A percentile compares a stretch with the other conserved stretches of the same genome.
Conservation (phyloP, 1,140 invertebrate genomes). For the Drosophila albomicans region DNA sequence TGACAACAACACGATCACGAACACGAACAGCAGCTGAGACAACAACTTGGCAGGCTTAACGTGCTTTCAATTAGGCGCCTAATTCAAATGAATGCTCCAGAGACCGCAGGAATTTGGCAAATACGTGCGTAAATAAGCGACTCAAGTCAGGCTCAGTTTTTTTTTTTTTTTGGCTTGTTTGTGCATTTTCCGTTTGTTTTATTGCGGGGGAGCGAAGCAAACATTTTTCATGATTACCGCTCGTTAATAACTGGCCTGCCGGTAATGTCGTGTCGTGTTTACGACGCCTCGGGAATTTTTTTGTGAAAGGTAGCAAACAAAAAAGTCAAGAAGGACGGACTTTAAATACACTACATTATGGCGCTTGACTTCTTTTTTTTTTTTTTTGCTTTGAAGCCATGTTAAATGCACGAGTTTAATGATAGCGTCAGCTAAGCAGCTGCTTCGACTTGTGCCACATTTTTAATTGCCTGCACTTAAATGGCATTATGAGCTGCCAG, state of each 20-base stretch:
- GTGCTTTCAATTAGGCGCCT: constrained; percentile 63
- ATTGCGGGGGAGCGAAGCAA: constrained; percentile 25
- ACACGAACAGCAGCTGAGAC: constrained; percentile 15
- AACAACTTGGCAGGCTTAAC: constrained; percentile 45
- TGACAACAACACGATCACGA: constrained; percentile 25
- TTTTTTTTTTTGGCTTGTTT: neutral
- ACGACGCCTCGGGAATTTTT: constrained; percentile 10
- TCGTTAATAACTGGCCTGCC: constrained; percentile 60
- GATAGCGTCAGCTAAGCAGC: neutral
- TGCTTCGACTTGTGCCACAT: neutral
- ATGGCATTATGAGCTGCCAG: constrained; percentile 26
- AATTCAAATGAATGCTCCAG: constrained; percentile 45
- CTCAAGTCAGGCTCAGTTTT: neutral
- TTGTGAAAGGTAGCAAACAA: neutral
- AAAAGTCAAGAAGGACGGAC: neutral
- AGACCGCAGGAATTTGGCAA: constrained; percentile 35
- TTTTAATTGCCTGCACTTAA: constrained; percentile 49
- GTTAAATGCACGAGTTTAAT: constrained; percentile 7
- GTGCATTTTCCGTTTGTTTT: constrained; percentile 21
- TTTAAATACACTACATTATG: constrained; percentile 14
- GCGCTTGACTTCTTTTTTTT: neutral
- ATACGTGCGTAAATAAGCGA: constrained; percentile 37
- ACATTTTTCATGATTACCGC: constrained; percentile 70
- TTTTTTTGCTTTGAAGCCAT: neutral
- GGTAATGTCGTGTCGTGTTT: constrained; percentile 58